Evolutionary conservation across 2,113 vertebrate genomes (phyloP).

Genomic region (Bostrychus sinensis): DNA sequence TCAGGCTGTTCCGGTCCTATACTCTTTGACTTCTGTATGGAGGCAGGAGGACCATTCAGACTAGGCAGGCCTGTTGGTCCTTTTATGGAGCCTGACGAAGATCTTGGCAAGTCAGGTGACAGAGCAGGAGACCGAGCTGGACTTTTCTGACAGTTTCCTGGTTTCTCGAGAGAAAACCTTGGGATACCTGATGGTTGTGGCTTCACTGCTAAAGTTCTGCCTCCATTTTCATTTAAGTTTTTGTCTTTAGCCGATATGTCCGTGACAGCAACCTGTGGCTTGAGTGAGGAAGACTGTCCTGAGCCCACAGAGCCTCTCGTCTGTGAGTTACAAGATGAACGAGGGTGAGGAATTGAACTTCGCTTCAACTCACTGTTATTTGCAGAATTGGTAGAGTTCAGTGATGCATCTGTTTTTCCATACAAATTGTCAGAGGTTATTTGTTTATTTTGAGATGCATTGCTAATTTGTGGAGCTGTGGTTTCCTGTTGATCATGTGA

Average conservation of each 20-base stretch:
- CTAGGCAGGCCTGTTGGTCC: constrained; percentile 23
- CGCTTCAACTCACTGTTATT: constrained; percentile 35
- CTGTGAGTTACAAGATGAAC: constrained; percentile 23
- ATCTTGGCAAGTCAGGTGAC: constrained; percentile 9
- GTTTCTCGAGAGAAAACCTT: constrained; percentile 4
- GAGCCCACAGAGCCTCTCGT: constrained; percentile 45
- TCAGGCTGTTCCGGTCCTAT: constrained; percentile 21
- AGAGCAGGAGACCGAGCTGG: neutral
- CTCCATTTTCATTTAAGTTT: constrained; percentile 4
- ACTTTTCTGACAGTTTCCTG: constrained; percentile 21
- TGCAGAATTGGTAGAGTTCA: constrained; percentile 4
- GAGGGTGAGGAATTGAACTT: constrained; percentile 58
- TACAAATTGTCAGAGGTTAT: constrained; percentile 10
- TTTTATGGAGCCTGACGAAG: constrained; percentile 36
- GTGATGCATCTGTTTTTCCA: neutral
- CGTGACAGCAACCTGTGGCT: constrained; percentile 10
- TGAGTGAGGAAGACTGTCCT: constrained; percentile 26
- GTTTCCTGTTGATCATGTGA: constrained; percentile 21
- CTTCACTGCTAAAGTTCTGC: constrained; percentile 30
- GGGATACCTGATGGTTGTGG: constrained; percentile 10
- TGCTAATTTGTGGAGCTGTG: constrained; percentile 2
- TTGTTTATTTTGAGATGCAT: neutral
- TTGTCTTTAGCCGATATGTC: constrained; percentile 1
- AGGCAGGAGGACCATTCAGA: constrained; percentile 27
- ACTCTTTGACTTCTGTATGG: constrained; percentile 23